Conservation (phyloP, 2,797 vertebrate species). For the Hyperoplus immaculatus region DNA sequence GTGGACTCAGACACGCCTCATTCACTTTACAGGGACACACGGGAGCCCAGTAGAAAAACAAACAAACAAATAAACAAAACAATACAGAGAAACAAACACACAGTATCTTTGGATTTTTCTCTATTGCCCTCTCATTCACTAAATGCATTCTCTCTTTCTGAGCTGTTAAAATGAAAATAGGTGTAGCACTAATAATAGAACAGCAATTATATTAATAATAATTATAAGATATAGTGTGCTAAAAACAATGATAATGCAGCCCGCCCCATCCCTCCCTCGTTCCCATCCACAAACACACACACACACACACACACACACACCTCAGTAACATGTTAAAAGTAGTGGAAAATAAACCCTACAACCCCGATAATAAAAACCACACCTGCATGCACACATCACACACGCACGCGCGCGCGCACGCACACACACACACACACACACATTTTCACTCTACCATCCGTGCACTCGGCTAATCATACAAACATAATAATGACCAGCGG, state of each 20-base stretch:
- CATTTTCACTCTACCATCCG: constrained; percentile 55
- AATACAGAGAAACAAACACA: constrained; percentile 82
- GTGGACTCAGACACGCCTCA: constrained; percentile 75
- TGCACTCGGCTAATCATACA: constrained; percentile 63
- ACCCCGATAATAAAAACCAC: constrained; percentile 72
- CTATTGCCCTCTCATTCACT: constrained; percentile 84
- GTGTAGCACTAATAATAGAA: constrained; percentile 80
- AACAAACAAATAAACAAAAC: constrained; percentile 43
- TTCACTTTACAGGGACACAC: constrained; percentile 73
- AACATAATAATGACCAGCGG: constrained; percentile 62
- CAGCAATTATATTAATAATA: constrained; percentile 79
- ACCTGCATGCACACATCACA: constrained; percentile 65
- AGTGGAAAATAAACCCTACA: constrained; percentile 74
- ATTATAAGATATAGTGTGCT: constrained; percentile 79
- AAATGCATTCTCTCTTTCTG: constrained; percentile 80
- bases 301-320: constrained; percentile 70
- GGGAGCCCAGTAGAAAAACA: constrained; percentile 77
- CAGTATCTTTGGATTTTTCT: constrained; percentile 89
- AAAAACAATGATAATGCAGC: constrained; percentile 80
- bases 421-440: constrained; percentile 41
- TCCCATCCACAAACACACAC: constrained; percentile 63
- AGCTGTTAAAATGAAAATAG: constrained; percentile 78
- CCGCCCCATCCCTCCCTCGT: constrained; percentile 8
- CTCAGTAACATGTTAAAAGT: constrained; percentile 83
- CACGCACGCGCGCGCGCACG: constrained; percentile 8